Evolutionary conservation across 1,140 invertebrate species (phyloP).

Genomic region (Apis laboriosa): DNA sequence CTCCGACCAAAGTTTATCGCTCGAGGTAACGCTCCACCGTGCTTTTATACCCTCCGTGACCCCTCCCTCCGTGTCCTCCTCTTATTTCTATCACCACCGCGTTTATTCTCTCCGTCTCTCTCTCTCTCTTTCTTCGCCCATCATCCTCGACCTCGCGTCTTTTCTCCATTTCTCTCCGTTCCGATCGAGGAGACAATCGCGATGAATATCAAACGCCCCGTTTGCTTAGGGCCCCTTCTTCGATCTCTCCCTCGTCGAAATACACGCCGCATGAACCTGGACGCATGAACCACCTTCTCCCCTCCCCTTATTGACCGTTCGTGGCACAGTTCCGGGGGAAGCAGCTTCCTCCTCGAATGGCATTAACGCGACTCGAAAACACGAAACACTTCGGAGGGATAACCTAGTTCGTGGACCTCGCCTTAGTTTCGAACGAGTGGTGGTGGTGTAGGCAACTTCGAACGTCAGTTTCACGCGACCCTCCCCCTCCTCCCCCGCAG

Average conservation of each 20-base stretch:
- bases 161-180: background rate
- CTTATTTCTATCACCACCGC: too few species aligned
- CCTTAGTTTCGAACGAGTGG: slow-evolving; percentile 7
- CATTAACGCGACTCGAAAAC: slow-evolving; percentile 33
- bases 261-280: too few species aligned
- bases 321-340: slow-evolving; percentile 5
- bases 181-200: slow-evolving; percentile 21
- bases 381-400: slow-evolving; percentile 20
- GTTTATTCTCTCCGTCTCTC: too few species aligned
- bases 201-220: slow-evolving; percentile 32
- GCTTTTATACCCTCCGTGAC: slow-evolving; percentile 35
- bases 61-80: background rate
- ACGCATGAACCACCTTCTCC: background rate
- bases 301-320: slow-evolving; percentile 8
- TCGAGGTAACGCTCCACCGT: slow-evolving; percentile 52
- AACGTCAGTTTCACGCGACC: too few species aligned
- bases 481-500: too few species aligned
- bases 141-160: background rate
- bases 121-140: background rate
- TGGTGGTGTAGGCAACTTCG: background rate
- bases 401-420: slow-evolving; percentile 24
- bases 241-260: background rate
- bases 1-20: slow-evolving; percentile 68
- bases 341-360: slow-evolving; percentile 13
- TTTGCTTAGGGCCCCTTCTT: slow-evolving; percentile 32